These are phyloP conservation scores for Pachyuromys duprasi DNA, from an alignment of 2,797 vertebrate species.

Conservation along the genomic window DNA sequence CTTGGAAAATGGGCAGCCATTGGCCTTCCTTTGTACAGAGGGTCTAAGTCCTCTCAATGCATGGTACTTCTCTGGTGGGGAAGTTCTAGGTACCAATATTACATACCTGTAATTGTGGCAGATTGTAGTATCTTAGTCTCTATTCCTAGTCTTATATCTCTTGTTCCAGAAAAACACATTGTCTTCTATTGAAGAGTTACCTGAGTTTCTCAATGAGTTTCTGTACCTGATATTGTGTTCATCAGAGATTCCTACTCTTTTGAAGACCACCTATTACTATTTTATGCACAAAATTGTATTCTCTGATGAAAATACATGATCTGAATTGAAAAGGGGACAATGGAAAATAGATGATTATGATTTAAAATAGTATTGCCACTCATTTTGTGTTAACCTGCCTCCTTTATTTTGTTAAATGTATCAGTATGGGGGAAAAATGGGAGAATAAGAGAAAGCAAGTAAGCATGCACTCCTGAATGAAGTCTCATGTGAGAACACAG, in stretches of 20 bases:
- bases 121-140: not conserved
- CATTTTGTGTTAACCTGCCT: not conserved
- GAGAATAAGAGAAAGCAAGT: not conserved
- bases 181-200: not conserved
- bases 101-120: not conserved
- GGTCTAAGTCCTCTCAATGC: too few relatives aligned
- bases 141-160: not conserved
- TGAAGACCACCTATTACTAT: constrained; percentile 4
- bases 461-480: not conserved
- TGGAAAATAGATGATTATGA: not conserved
- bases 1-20: too few relatives aligned
- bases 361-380: not conserved
- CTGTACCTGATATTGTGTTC: not conserved
- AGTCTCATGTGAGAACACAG: not conserved
- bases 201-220: not conserved
- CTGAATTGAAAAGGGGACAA: not conserved
- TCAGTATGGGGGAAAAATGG: not conserved
- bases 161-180: not conserved
- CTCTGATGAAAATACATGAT: not conserved
- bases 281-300: constrained; percentile 12
- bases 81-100: not conserved
- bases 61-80: not conserved
- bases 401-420: not conserved
- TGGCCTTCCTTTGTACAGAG: too few relatives aligned
- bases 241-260: not conserved